Percentiles rank a stretch among this genome's conserved stretches.
Evolutionary conservation across 1,140 invertebrate genomes (phyloP).

Genomic region (Drosophila tropicalis): DNA sequence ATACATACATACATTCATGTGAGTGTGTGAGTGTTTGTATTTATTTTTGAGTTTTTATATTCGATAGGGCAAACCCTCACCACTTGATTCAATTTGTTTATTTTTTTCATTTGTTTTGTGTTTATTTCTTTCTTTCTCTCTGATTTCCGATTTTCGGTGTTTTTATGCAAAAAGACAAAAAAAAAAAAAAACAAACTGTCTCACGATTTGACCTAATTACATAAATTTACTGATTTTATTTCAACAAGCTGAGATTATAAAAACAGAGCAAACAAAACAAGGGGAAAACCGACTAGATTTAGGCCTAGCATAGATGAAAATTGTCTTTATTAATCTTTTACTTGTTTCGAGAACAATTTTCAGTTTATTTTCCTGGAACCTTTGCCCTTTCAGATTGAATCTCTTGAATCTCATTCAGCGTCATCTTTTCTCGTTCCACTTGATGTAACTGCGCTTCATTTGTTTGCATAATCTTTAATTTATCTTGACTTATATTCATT

Average conservation of each 20-base stretch:
- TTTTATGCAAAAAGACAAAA: neutral
- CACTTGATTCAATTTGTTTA: slow-evolving; percentile 64
- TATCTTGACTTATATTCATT: too few relatives aligned
- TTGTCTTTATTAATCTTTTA: too few relatives aligned
- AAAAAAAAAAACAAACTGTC: slow-evolving; percentile 3
- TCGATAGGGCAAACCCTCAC: slow-evolving; percentile 34
- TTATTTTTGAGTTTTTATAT: slow-evolving; percentile 32
- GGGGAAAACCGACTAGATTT: too few relatives aligned
- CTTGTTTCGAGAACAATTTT: too few relatives aligned
- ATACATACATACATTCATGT: slow-evolving; percentile 4
- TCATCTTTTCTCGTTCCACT: too few relatives aligned
- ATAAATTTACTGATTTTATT: slow-evolving; percentile 7
- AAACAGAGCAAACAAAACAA: neutral
- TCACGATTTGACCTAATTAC: slow-evolving; percentile 20
- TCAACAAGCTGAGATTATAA: slow-evolving; percentile 8
- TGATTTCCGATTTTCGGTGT: slow-evolving; percentile 7
- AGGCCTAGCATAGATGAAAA: too few relatives aligned
- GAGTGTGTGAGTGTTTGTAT: slow-evolving; percentile 46
- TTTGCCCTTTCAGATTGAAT: too few relatives aligned
- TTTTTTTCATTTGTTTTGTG: slow-evolving; percentile 22
- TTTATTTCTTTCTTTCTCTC: slow-evolving; percentile 8
- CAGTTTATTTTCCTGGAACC: too few relatives aligned
- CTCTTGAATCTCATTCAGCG: too few relatives aligned
- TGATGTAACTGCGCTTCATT: too few relatives aligned
- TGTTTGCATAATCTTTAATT: too few relatives aligned